Conservation (phyloP, 2,113 vertebrate species). For the Oplegnathus fasciatus region DNA sequence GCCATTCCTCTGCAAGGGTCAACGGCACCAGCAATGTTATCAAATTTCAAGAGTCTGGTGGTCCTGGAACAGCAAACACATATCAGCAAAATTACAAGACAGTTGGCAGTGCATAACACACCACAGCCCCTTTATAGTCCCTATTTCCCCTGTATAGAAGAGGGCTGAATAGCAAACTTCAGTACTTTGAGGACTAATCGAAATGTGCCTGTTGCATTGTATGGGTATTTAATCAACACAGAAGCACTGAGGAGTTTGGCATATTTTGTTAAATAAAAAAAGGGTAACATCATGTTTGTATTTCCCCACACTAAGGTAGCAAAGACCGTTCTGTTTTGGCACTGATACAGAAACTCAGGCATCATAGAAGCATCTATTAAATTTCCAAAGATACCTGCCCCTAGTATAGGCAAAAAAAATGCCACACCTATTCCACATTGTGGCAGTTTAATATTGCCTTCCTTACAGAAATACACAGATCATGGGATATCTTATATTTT, state of each 20-base stretch:
- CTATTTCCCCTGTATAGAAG: neutral
- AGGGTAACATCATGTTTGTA: neutral
- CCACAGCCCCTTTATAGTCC: neutral
- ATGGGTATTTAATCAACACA: neutral
- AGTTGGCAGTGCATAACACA: neutral
- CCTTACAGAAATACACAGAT: neutral
- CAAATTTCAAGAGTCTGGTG: conserved; percentile 36
- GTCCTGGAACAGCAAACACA: conserved; percentile 47
- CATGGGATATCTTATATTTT: neutral
- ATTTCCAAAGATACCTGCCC: neutral
- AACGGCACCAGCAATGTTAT: conserved; percentile 31
- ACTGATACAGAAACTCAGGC: neutral
- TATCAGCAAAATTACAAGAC: neutral
- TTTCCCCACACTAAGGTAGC: neutral
- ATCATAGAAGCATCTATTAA: neutral
- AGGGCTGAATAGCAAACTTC: neutral
- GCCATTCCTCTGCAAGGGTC: conserved; percentile 71
- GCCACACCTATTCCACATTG: neutral
- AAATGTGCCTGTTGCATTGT: neutral
- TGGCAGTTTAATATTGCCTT: neutral
- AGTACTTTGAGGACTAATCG: neutral
- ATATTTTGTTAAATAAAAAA: neutral
- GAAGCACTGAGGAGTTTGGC: neutral
- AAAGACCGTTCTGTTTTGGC: neutral
- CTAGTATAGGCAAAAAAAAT: neutral